phyloP scores from a whole-genome alignment of 2,797 vertebrate species.

The Sebastes taczanowskii region DNA sequence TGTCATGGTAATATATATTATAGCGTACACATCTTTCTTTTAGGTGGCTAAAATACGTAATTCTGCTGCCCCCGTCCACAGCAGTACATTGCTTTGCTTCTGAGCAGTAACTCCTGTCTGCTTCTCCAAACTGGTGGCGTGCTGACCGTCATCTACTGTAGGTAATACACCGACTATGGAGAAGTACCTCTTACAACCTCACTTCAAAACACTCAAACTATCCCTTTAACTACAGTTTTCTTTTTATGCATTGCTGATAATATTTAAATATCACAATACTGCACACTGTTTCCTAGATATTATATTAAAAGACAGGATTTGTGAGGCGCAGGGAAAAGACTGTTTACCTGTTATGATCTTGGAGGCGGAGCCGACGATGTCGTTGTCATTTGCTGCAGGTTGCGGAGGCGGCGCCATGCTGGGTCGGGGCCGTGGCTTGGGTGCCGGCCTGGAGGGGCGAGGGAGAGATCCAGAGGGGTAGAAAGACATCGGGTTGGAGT shows the following conservation, averaged over 20 bases:
- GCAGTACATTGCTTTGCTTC: too few relatives aligned
- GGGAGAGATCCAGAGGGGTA: slow-evolving; percentile 83
- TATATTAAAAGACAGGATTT: background rate
- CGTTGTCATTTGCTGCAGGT: slow-evolving; percentile 80
- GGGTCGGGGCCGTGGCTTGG: slow-evolving; percentile 89
- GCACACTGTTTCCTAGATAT: background rate
- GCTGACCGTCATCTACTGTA: too few relatives aligned
- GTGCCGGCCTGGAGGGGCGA: slow-evolving; percentile 88
- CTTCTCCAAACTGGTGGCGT: too few relatives aligned
- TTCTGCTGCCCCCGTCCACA: too few relatives aligned
- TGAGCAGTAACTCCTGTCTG: fast-evolving
- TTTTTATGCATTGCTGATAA: background rate
- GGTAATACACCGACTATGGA: too few relatives aligned
- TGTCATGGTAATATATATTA: too few relatives aligned
- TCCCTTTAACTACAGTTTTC: background rate
- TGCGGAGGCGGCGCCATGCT: slow-evolving; percentile 91
- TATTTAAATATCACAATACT: background rate
- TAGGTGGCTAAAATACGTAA: too few relatives aligned
- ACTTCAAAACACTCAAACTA: too few relatives aligned
- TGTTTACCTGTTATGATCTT: slow-evolving; percentile 91
- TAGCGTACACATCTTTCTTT: too few relatives aligned
- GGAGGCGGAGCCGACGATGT: slow-evolving; percentile 81
- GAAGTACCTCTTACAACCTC: too few relatives aligned
- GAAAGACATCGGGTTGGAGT: slow-evolving; percentile 29
- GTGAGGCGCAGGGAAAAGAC: background rate